phyloP scores from a whole-genome alignment of 2,797 vertebrate species.

The Dryobates pubescens region DNA sequence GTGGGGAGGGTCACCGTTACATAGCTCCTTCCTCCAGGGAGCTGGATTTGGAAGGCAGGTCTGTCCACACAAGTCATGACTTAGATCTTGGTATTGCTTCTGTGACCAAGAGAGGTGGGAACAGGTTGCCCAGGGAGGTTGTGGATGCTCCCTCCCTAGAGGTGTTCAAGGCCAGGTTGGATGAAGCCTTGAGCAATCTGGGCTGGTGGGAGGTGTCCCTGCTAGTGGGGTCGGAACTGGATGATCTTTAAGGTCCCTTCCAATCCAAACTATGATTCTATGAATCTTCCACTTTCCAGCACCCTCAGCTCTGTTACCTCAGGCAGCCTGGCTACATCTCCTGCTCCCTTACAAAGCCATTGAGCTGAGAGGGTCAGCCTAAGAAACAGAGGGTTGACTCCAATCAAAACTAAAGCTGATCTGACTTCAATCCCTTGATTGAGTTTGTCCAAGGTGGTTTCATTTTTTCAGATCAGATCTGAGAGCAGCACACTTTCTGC shows the following conservation, averaged over 20 bases:
- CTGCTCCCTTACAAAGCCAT: neutral
- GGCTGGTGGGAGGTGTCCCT: too few species aligned
- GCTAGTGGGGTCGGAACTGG: too few species aligned
- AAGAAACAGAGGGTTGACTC: neutral
- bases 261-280: too few species aligned
- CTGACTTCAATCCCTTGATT: neutral
- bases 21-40: neutral
- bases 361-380: neutral
- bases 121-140: too few species aligned
- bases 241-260: too few species aligned
- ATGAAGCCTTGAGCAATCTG: too few species aligned
- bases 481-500: neutral
- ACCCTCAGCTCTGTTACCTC: neutral
- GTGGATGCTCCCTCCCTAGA: too few species aligned
- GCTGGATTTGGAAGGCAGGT: neutral
- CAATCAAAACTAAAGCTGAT: neutral
- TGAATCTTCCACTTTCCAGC: neutral
- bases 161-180: too few species aligned
- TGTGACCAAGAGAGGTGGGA: neutral
- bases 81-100: neutral
- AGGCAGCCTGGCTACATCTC: neutral
- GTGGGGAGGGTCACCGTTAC: neutral
- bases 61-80: neutral
- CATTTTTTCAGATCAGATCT: neutral
- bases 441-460: neutral